A percentile compares a stretch with the other conserved stretches of the same genome.
Conservation (phyloP, 2,113 vertebrate species). For the Caloenas nicobarica region DNA sequence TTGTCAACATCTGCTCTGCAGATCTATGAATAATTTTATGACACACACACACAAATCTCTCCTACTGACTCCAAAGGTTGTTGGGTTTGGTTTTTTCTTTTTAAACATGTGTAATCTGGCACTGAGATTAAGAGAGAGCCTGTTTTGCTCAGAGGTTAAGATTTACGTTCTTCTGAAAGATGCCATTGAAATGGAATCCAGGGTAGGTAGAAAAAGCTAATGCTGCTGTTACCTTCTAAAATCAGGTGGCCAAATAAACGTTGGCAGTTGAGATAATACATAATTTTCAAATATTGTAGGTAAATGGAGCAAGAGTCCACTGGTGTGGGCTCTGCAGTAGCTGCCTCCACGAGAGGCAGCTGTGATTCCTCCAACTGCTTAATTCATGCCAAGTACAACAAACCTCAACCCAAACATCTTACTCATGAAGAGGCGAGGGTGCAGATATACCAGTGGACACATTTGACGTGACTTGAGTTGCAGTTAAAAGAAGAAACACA, state of each 20-base stretch:
- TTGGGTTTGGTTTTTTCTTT: background rate
- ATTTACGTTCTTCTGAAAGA: background rate
- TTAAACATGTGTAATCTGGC: background rate
- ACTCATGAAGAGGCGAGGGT: background rate
- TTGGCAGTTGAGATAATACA: background rate
- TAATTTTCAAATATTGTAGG: background rate
- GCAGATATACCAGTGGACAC: background rate
- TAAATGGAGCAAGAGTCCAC: background rate
- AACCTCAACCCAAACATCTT: background rate
- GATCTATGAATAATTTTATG: constrained; percentile 64
- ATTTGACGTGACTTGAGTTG: background rate
- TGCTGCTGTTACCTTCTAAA: background rate
- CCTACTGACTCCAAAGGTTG: constrained; percentile 24
- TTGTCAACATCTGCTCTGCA: constrained; percentile 71
- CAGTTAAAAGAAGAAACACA: background rate
- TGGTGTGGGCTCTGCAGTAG: background rate
- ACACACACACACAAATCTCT: background rate
- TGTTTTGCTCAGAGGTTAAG: background rate
- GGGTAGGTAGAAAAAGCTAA: background rate
- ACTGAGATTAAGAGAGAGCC: background rate
- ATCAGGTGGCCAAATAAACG: background rate
- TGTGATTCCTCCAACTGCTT: background rate
- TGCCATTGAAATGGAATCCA: background rate
- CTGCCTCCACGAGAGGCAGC: background rate
- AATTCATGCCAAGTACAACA: background rate